Evolutionary conservation across 2,797 vertebrate species (phyloP).

Genomic region (Zenarchopterus dispar): DNA sequence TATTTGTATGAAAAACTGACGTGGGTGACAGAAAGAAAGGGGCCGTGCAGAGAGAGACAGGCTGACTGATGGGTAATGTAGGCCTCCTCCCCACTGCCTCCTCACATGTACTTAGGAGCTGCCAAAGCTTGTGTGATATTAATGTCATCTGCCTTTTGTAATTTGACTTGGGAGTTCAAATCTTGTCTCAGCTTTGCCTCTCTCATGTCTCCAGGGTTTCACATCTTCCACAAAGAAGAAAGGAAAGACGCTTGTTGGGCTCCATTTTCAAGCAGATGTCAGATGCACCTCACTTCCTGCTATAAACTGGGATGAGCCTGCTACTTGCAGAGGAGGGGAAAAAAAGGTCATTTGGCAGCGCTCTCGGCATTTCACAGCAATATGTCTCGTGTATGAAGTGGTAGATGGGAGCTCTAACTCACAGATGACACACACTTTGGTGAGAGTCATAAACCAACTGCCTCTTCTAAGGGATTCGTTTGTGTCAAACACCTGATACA

Average conservation of each 20-base stretch:
- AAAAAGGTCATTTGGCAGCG: slow-evolving; percentile 59
- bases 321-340: slow-evolving; percentile 19
- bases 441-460: slow-evolving; percentile 48
- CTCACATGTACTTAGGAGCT: slow-evolving; percentile 67
- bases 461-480: slow-evolving; percentile 46
- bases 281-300: slow-evolving; percentile 58
- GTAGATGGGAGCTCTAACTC: slow-evolving; percentile 55
- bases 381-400: slow-evolving; percentile 48
- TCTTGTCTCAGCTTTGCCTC: slow-evolving; percentile 63
- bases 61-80: slow-evolving; percentile 58
- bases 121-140: slow-evolving; percentile 77
- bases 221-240: slow-evolving; percentile 19
- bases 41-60: slow-evolving; percentile 3
- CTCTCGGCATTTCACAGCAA: slow-evolving; percentile 44
- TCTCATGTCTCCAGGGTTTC: slow-evolving; percentile 49
- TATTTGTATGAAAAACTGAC: slow-evolving; percentile 28
- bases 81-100: slow-evolving; percentile 24
- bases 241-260: slow-evolving; percentile 37
- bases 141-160: slow-evolving; percentile 76
- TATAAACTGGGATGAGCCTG: slow-evolving; percentile 51
- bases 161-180: slow-evolving; percentile 75
- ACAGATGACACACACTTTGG: slow-evolving; percentile 49
- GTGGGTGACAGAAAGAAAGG: slow-evolving; percentile 28
- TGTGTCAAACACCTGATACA: slow-evolving; percentile 37
- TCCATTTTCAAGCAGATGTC: slow-evolving; percentile 56